Percentiles rank a stretch among this genome's conserved stretches.
These are phyloP conservation scores for Hirundo rustica DNA, from an alignment of 2,797 vertebrate genomes.

Conservation along the genomic window DNA sequence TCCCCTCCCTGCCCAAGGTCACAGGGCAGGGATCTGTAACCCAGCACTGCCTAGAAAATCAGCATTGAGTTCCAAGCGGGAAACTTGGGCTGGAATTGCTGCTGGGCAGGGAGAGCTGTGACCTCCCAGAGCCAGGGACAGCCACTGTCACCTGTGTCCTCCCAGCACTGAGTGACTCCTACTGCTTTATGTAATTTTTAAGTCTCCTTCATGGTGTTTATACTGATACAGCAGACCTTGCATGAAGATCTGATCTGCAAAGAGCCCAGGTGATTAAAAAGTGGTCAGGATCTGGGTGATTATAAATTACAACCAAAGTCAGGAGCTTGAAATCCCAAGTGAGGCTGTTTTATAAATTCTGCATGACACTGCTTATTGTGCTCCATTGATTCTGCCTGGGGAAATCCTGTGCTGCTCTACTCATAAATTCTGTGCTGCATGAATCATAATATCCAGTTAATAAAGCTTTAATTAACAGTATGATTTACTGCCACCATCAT, in stretches of 20 bases:
- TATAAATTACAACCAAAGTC: background rate
- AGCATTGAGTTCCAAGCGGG: background rate
- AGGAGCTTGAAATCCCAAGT: background rate
- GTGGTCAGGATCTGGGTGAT: background rate
- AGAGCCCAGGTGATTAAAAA: background rate
- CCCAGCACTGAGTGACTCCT: background rate
- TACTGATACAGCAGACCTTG: background rate
- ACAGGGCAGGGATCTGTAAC: background rate
- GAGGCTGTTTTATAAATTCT: background rate
- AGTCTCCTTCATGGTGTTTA: background rate
- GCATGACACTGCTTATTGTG: background rate
- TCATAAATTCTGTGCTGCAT: background rate
- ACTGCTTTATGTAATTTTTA: accelerated
- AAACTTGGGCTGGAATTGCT: background rate
- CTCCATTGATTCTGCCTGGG: background rate
- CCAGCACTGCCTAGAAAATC: background rate
- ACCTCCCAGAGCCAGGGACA: background rate
- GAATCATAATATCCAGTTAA: background rate
- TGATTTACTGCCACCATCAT: background rate
- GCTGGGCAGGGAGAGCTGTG: background rate
- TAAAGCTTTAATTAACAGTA: background rate
- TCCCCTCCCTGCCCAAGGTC: background rate
- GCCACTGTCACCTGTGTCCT: background rate
- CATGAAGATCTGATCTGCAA: background rate
- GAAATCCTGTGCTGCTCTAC: background rate